These are phyloP conservation scores for Pteropus alecto DNA, from an alignment of 2,113 vertebrate species.

Conservation along the genomic window DNA sequence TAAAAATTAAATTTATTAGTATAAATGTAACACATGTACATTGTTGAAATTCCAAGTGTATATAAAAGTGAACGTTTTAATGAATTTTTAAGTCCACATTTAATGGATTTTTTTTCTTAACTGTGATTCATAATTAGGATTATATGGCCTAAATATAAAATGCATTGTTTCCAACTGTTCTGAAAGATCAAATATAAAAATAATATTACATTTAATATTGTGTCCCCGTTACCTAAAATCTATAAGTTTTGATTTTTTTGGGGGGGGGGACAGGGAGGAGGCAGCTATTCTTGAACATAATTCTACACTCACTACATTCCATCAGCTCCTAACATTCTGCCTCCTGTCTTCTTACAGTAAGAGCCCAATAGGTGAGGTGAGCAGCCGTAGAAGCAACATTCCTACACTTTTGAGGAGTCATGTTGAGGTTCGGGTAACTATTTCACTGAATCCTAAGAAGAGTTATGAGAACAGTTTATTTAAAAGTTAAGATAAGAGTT, in stretches of 20 bases:
- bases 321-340: neutral
- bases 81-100: neutral
- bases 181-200: neutral
- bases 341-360: neutral
- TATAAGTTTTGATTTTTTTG: neutral
- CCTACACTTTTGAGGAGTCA: neutral
- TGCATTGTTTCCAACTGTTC: neutral
- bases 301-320: neutral
- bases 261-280: no score
- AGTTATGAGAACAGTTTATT: neutral
- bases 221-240: neutral
- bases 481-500: neutral
- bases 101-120: neutral
- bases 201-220: neutral
- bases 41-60: neutral
- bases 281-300: neutral
- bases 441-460: neutral
- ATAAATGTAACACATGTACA: neutral
- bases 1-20: conserved; percentile 10
- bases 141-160: neutral
- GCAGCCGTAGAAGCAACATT: neutral
- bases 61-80: conserved; percentile 1
- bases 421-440: neutral
- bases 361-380: neutral
- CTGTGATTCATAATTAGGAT: neutral